Base-by-base conservation (phyloP, 2,797 vertebrate species). In the Acipenser ruthenus region DNA sequence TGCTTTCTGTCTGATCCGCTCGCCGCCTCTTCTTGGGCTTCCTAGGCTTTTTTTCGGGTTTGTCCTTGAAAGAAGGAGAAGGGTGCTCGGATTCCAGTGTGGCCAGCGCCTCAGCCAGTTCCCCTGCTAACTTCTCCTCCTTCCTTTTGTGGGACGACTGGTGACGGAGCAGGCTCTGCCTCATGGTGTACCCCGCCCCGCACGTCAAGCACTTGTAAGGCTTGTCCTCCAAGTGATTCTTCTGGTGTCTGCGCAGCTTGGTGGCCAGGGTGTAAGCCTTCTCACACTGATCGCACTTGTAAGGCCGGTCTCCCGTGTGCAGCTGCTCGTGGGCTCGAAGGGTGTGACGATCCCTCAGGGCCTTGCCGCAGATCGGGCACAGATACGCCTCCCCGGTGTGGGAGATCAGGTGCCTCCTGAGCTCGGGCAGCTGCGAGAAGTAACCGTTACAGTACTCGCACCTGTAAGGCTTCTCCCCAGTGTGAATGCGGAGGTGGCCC, bases 301-400 rank as follows among this genome's bases (percentile, higher is more conserved):
- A 91, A 1, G 89, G 89, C 65, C 85, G 77, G 5, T 93, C 84
- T 0, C 89, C 88, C 0, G 89, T 84, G 76, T 91, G 92, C 62
- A 92, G 78, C 6, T 83, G 83, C 78, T 94, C 89, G 0, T 92
- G 91, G 60, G 87, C 86, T 1, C 76, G 81, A n/a, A 93, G 80
- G 0, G 86, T 91, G 68, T 91, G 88, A 0, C 90, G 89, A 72
- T 93, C 90, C 70, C 82, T 80, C 67, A 92, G 81, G 0, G 84
- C 90, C 62, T 90, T 93, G 1, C 91, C 87, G 0, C 91, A 93
- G 65, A 85, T 77, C 0, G 87, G 87, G 59, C 91, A 92, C 59
- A 93, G 77, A 71, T 91, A 86, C 10, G 85, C 87, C 64, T 90
- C 86, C 0, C 92, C 88, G 0, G 85, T 89, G 82, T 91, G 92